Conservation (phyloP, 1,140 invertebrate species). For the Diachasmimorpha longicaudata region DNA sequence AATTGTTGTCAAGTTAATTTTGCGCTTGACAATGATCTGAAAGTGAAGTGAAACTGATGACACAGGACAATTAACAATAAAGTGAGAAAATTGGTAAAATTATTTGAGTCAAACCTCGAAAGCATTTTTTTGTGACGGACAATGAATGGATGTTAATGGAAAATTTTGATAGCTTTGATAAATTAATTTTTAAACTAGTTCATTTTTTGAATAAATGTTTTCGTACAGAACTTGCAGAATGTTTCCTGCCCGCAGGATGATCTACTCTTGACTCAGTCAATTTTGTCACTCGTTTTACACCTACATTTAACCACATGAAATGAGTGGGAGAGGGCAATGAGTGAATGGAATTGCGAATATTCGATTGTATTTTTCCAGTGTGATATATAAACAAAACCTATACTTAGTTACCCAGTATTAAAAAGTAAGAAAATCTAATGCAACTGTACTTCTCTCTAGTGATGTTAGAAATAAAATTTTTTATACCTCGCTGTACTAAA, state of each 20-base stretch:
- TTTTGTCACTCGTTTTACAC: not conserved
- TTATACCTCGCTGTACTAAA: not conserved
- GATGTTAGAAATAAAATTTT: not conserved
- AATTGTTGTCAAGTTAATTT: not conserved
- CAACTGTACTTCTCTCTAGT: not conserved
- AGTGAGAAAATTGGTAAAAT: too few relatives aligned
- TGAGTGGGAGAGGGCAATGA: not conserved
- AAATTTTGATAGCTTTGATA: too few relatives aligned
- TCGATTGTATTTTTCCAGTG: not conserved
- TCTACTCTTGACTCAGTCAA: not conserved
- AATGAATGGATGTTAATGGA: too few relatives aligned
- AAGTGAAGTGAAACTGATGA: not conserved
- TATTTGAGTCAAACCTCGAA: too few relatives aligned
- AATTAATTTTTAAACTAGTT: too few relatives aligned
- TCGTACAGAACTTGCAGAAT: too few relatives aligned
- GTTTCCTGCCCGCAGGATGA: too few relatives aligned
- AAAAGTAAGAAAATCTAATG: not conserved
- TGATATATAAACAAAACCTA: not conserved
- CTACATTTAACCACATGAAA: not conserved
- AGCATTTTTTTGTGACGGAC: too few relatives aligned
- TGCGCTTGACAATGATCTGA: not conserved
- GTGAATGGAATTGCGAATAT: not conserved
- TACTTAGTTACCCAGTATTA: not conserved
- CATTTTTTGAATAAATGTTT: too few relatives aligned
- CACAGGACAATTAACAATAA: too few relatives aligned